A percentile compares a stretch with the other conserved stretches of the same genome.
phyloP scores from a whole-genome alignment of 2,888 invertebrate species.

The Trichopria drosophilae region DNA sequence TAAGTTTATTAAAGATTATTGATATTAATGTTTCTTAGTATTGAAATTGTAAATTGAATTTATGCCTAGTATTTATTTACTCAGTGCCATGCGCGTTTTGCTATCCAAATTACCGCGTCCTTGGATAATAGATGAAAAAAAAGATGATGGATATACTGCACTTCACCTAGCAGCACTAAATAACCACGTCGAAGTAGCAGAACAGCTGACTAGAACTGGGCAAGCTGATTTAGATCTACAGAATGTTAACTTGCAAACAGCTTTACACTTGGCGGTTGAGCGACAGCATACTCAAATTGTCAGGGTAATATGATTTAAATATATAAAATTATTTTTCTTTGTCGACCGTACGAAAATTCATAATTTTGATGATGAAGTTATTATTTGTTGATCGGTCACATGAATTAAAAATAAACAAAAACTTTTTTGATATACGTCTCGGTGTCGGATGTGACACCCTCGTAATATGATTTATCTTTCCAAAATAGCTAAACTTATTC shows the following conservation, averaged over 20 bases:
- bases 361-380: no score
- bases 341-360: neutral
- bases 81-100: constrained; percentile 93
- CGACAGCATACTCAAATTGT: constrained; percentile 98
- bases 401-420: neutral
- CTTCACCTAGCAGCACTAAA: constrained; percentile 93
- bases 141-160: constrained; percentile 97
- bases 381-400: no score
- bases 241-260: constrained; percentile 93
- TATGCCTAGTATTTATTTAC: constrained; percentile 47
- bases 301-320: constrained; percentile 67
- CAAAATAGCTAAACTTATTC: no score
- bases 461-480: neutral
- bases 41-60: neutral
- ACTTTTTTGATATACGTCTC: neutral
- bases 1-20: no score
- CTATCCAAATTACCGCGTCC: constrained; percentile 88
- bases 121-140: constrained; percentile 98
- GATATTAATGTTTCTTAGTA: neutral
- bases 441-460: neutral
- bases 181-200: constrained; percentile 96
- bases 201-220: constrained; percentile 82
- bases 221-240: constrained; percentile 93
- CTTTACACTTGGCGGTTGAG: constrained; percentile 92
- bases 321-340: neutral